Evolutionary conservation across 2,797 vertebrate genomes (phyloP), one percentile per base, ranked within the genome.

Genomic region (Eptatretus atami): DNA sequence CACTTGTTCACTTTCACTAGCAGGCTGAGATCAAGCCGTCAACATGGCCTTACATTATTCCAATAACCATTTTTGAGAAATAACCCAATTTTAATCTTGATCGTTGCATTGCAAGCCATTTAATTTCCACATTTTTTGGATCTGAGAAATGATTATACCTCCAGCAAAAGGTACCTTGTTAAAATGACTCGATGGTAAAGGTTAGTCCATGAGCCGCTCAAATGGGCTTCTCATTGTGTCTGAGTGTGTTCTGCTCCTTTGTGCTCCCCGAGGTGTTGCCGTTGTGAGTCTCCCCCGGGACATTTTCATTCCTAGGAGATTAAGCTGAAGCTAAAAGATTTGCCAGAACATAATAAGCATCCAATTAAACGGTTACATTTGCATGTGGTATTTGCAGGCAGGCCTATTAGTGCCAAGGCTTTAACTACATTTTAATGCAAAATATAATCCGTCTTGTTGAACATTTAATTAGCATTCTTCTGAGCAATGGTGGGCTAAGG

Each of bases 371-470:
- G 57, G 57, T 61, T 25, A 61, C 57, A 61, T 61, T 61, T 61
- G 57, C 57, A 61, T 61, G 25, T 25, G 57, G 57, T 61, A 61
- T 61, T 61, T 61, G 25, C 57, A n/a, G 57, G n/a, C 31, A n/a
- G 25, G n/a, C 12, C 57, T 25, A 61, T 61, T 61, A 61, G 25
- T 12, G n/a, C 57, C n/a, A 61, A 25, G 57, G 57, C 25, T 25
- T 61, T 61, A 61, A 61, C 57, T 61, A 61, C 57, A 61, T 61
- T 61, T 61, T 61, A 61, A 61, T 61, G 57, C 57, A 61, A 61
- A 61, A 61, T 25, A 61, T 61, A n/a, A n/a, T 61, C 31, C 31
- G 31, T 44, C 31, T 44, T 44, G 31, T 44, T 44, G 31, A 44
- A 44, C 31, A 44, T 44, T 44, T 44, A 44, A 44, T 44, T 44